Evolutionary conservation across 2,797 vertebrate species (phyloP).

Genomic region (Cetoscarus ocellatus): DNA sequence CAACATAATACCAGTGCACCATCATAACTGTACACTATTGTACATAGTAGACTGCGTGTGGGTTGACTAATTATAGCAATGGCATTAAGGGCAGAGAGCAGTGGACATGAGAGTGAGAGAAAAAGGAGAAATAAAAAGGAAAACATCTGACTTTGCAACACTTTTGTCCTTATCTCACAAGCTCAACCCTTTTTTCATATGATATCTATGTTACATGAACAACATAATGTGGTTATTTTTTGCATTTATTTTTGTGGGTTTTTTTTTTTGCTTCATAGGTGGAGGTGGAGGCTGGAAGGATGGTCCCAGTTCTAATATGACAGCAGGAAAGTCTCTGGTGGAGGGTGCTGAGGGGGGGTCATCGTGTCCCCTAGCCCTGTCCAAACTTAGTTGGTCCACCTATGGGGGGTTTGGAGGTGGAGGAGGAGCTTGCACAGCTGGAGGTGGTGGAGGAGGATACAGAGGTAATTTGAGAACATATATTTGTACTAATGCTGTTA

Average conservation of each 20-base stretch:
- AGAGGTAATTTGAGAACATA: slow-evolving; percentile 78
- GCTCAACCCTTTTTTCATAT: too few relatives aligned
- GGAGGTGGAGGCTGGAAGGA: slow-evolving; percentile 92
- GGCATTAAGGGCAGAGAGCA: too few relatives aligned
- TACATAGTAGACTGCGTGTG: too few relatives aligned
- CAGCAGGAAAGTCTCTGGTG: slow-evolving; percentile 86
- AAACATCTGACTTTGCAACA: too few relatives aligned
- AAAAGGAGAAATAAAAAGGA: too few relatives aligned
- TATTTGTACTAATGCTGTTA: too few relatives aligned
- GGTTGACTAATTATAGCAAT: too few relatives aligned
- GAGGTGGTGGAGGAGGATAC: slow-evolving; percentile 92
- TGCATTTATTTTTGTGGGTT: neutral
- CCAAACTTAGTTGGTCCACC: slow-evolving; percentile 89
- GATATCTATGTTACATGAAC: neutral
- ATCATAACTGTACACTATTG: too few relatives aligned
- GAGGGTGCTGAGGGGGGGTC: slow-evolving; percentile 90
- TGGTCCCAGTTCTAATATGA: slow-evolving; percentile 60
- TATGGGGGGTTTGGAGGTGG: slow-evolving; percentile 92
- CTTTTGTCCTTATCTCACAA: too few relatives aligned
- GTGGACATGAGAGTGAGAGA: too few relatives aligned
- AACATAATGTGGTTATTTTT: neutral
- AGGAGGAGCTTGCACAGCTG: slow-evolving; percentile 91
- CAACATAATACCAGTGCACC: too few relatives aligned
- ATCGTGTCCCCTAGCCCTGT: slow-evolving; percentile 86
- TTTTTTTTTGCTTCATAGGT: slow-evolving; percentile 61